phyloP scores from a whole-genome alignment of 2,888 invertebrate species.

The Eudemis profundana region DNA sequence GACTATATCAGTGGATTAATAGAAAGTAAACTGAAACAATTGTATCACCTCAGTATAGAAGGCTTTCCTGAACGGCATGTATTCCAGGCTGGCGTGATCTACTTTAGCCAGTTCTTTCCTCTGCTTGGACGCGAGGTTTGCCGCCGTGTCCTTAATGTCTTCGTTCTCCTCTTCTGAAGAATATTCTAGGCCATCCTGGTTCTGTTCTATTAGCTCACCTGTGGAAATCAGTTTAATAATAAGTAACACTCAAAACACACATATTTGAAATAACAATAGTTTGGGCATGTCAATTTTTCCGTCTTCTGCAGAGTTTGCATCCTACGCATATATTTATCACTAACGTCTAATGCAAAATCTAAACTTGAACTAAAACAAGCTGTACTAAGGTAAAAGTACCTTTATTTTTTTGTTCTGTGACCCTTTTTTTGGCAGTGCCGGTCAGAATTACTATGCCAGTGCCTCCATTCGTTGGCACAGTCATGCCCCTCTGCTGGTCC shows the following conservation, averaged over 20 bases:
- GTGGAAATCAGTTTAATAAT: conserved; percentile 3
- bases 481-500: conserved; percentile 84
- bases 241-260: too few relatives aligned
- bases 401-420: conserved; percentile 90
- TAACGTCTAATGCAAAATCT: too few relatives aligned
- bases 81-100: conserved; percentile 94
- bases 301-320: too few relatives aligned
- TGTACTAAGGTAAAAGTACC: conserved; percentile 57
- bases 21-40: not conserved
- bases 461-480: conserved; percentile 76
- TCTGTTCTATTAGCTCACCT: conserved; percentile 99
- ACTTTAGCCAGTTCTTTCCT: conserved; percentile 96
- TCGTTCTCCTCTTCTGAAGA: conserved; percentile 98
- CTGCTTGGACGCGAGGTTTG: conserved; percentile 94
- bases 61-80: conserved; percentile 95
- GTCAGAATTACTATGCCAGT: conserved; percentile 91
- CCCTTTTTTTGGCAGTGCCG: conserved; percentile 93
- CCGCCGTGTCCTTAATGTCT: conserved; percentile 96
- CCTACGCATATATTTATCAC: too few relatives aligned
- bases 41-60: conserved; percentile 96
- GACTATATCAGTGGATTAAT: too few relatives aligned
- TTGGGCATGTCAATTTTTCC: too few relatives aligned
- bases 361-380: too few relatives aligned
- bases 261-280: too few relatives aligned
- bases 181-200: conserved; percentile 98